phyloP scores from a whole-genome alignment of 2,113 vertebrate species.

The Herpailurus yagouaroundi region DNA sequence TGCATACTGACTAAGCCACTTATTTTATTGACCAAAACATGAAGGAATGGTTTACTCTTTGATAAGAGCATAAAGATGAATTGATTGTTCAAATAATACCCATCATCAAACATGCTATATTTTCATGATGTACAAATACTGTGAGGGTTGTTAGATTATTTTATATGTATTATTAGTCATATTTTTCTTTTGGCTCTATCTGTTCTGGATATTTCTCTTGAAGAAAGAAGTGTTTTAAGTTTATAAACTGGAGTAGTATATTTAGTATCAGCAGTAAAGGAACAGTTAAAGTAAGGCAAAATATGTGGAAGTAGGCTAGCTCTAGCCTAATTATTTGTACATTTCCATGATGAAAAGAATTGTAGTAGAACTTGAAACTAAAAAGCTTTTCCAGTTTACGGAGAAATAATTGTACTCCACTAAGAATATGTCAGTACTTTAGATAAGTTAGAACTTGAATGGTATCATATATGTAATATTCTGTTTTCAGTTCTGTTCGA shows the following conservation, averaged over 20 bases:
- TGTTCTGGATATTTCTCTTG: not conserved
- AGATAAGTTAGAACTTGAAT: not conserved
- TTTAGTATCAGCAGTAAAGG: not conserved
- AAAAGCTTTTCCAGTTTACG: not conserved
- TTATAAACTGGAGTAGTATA: not conserved
- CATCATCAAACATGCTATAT: not conserved
- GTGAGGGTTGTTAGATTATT: not conserved
- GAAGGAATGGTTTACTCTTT: not conserved
- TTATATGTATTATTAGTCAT: not conserved
- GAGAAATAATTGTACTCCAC: not conserved
- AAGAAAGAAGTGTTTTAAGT: not conserved
- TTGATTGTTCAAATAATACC: not conserved
- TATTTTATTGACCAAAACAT: not conserved
- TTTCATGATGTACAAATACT: not conserved
- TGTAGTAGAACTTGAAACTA: not conserved
- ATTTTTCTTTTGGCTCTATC: constrained; percentile 11
- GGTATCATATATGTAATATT: not conserved
- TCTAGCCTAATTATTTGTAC: not conserved
- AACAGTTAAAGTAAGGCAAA: not conserved
- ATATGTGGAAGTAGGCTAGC: not conserved
- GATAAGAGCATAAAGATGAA: not conserved
- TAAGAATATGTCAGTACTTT: not conserved
- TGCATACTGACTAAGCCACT: not conserved
- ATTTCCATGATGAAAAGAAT: not conserved
- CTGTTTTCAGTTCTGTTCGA: constrained; percentile 92